These are phyloP conservation scores for Syngnathus rostellatus DNA, from an alignment of 2,797 vertebrate genomes.

Conservation along the genomic window DNA sequence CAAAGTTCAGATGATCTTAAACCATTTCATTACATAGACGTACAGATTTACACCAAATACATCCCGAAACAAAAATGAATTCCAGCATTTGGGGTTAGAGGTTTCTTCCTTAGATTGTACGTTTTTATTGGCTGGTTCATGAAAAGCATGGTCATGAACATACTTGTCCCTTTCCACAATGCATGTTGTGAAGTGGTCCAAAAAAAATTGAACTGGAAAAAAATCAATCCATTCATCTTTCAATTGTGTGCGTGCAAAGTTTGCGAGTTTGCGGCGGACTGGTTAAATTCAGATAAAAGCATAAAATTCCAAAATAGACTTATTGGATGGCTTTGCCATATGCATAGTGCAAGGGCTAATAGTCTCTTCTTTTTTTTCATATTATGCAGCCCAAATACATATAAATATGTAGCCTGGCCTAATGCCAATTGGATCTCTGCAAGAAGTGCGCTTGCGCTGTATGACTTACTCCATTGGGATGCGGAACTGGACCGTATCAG, in stretches of 20 bases:
- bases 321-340: no score
- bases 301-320: no score
- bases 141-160: background rate
- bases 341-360: no score
- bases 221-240: no score
- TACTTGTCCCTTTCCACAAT: no score
- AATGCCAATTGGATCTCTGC: background rate
- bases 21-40: constrained; percentile 9
- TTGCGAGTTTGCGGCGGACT: no score
- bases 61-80: background rate
- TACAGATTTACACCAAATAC: background rate
- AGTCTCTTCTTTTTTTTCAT: no score
- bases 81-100: background rate
- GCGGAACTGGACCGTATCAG: constrained; percentile 89
- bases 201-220: background rate
- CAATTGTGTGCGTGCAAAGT: no score
- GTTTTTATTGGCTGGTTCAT: background rate
- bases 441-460: background rate
- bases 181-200: background rate
- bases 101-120: background rate
- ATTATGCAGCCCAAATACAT: no score
- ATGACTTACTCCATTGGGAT: constrained; percentile 89
- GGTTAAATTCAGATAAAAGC: no score
- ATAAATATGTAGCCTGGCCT: background rate
- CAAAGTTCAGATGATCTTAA: background rate